Evolutionary conservation across 2,888 invertebrate species (phyloP), one percentile per base, ranked within the genome.

Genomic region (Epistrophe eligans): DNA sequence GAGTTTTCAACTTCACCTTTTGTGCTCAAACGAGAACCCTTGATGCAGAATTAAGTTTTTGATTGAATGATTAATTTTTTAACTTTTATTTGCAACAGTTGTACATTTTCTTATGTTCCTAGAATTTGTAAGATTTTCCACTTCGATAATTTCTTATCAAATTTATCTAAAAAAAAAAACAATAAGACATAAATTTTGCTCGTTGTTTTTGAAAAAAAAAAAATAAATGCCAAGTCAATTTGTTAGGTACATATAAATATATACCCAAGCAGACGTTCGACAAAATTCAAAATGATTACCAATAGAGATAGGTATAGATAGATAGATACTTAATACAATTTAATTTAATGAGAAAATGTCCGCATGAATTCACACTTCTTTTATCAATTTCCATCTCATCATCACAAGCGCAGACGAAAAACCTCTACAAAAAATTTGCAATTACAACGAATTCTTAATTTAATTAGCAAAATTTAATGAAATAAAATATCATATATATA

Each of bases 261-360:
- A 4, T 32, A 8, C 15, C 17, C n/a, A n/a, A 10, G 19, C 7
- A 45, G 32, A 66, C 15, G n/a, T 15, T 19, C n/a, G 5, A 9
- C 19, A n/a, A 55, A 52, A 52, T 19, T 40, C 1, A 38, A 50
- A n/a, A 24, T 38, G n/a, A 70, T 40, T 70, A 19, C 55, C 55
- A 70, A 55, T 55, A 6, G 24, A 4, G 4, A 11, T 19, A 19
- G 10, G 48, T 17, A 17, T 9, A 4, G 19, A 2, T 13, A 13
- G 7, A 15, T 28, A 50, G 5, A 55, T 67, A 19, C 13, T 45
- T 32, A 67, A 50, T 70, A 19, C 38, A 70, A 70, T 62, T 45
- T n/a, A 77, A 79, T 45, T 73, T 83, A 79, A 83, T 79, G 83
- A 74, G 83, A 83, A 83, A 83, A 83, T 83, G 17, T 83, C 70